Evolutionary conservation across 2,888 invertebrate genomes (phyloP).

Genomic region (Ophraella communa): DNA sequence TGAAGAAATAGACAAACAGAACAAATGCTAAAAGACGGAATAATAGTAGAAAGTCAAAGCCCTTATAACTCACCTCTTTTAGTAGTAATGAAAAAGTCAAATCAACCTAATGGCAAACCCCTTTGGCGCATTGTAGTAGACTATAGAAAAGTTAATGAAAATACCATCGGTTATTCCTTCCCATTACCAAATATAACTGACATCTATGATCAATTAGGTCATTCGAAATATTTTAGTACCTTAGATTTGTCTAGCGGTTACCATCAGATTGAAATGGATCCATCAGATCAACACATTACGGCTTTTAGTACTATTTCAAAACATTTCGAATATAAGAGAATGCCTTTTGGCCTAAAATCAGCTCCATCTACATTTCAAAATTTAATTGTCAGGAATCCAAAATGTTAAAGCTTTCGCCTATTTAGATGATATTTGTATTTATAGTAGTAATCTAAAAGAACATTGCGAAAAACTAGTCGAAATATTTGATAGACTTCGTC

Average conservation of each 20-base stretch:
- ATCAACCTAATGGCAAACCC: too few relatives aligned
- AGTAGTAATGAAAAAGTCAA: too few relatives aligned
- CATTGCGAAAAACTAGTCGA: too few relatives aligned
- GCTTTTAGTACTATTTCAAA: slow-evolving; percentile 14
- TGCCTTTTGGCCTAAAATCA: not conserved
- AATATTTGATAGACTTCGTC: too few relatives aligned
- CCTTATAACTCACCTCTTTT: slow-evolving; percentile 42
- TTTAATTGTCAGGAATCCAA: too few relatives aligned
- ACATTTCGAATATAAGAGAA: not conserved
- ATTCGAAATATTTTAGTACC: not conserved
- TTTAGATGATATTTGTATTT: too few relatives aligned
- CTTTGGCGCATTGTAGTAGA: too few relatives aligned
- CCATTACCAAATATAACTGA: slow-evolving; percentile 20
- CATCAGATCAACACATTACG: not conserved
- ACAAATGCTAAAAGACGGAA: not conserved
- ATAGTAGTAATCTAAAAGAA: too few relatives aligned
- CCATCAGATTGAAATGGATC: not conserved
- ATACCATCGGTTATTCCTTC: not conserved
- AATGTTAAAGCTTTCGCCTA: too few relatives aligned
- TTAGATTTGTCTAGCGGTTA: not conserved
- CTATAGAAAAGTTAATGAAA: too few relatives aligned
- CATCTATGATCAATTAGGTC: not conserved
- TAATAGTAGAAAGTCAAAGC: not conserved
- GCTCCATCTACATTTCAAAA: not conserved
- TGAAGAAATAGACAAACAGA: not conserved